Evolutionary conservation across 53 echinoderm and acorn worm species (phyloP).

Genomic region (Hippasteria phrygiana): DNA sequence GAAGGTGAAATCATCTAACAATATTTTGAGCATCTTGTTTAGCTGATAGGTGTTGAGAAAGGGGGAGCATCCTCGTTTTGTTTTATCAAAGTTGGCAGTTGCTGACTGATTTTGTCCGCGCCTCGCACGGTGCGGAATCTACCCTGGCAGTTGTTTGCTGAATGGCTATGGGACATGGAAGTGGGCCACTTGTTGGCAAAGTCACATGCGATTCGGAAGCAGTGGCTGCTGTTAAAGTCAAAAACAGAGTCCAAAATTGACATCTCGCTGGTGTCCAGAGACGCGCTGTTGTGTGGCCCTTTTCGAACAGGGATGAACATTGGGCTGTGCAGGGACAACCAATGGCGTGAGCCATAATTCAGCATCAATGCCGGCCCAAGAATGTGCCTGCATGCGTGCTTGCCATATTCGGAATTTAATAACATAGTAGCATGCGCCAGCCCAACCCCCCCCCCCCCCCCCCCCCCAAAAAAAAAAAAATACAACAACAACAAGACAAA

Average conservation of each 20-base stretch:
- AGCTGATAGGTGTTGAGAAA: background rate
- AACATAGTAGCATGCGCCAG: slow-evolving; percentile 22
- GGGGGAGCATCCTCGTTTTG: background rate
- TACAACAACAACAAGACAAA: no score
- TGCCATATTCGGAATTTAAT: slow-evolving; percentile 15
- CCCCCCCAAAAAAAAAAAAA: no score
- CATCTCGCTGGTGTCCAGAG: no score
- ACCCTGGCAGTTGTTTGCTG: slow-evolving; percentile 7
- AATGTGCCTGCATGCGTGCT: no score
- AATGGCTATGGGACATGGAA: slow-evolving; percentile 3
- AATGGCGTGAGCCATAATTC: slow-evolving; percentile 21
- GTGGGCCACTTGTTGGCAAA: slow-evolving; percentile 10
- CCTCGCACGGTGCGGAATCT: background rate
- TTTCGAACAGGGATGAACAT: slow-evolving; percentile 1
- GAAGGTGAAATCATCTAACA: background rate
- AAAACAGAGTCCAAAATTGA: background rate
- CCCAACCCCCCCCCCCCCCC: no score
- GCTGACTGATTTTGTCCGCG: background rate
- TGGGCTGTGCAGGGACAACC: background rate
- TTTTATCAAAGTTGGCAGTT: slow-evolving; percentile 37
- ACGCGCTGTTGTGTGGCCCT: background rate
- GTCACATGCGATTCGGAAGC: background rate
- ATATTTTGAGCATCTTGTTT: background rate
- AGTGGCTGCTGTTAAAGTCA: background rate
- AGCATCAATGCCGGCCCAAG: slow-evolving; percentile 9